These are phyloP conservation scores for Thymelicus sylvestris DNA, from an alignment of 2,888 invertebrate species.

Conservation along the genomic window DNA sequence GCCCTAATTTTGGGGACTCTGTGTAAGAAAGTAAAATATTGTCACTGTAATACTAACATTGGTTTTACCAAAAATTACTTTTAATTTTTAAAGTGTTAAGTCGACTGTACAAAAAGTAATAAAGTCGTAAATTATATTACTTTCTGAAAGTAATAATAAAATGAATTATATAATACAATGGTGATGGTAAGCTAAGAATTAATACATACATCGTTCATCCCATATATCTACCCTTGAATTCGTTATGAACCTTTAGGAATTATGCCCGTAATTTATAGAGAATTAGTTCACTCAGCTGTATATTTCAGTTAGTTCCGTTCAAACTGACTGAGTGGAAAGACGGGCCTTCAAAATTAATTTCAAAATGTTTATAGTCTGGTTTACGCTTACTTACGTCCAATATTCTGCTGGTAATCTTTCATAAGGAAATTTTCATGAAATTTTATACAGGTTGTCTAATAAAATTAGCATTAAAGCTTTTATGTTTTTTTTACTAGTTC, in stretches of 20 bases:
- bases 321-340: constrained; percentile 12
- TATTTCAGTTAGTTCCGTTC: constrained; percentile 29
- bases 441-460: neutral
- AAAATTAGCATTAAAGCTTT: neutral
- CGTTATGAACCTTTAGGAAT: constrained; percentile 27
- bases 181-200: constrained; percentile 9
- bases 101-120: too few species aligned
- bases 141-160: too few species aligned
- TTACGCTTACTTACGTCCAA: constrained; percentile 1
- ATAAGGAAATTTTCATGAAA: too few species aligned
- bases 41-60: too few species aligned
- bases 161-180: neutral
- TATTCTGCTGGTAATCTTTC: neutral
- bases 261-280: constrained; percentile 34
- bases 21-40: too few species aligned
- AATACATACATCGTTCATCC: constrained; percentile 9
- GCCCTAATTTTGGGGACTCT: too few species aligned
- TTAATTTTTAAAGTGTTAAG: too few species aligned
- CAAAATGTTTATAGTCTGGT: constrained; percentile 10
- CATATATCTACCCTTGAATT: constrained; percentile 21
- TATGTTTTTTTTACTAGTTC: neutral
- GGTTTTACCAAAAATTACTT: too few species aligned
- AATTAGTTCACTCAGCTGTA: constrained; percentile 34
- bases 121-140: too few species aligned
- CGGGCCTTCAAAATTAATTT: constrained; percentile 16